These are phyloP conservation scores for Willisornis vidua DNA, from an alignment of 2,113 vertebrate species.

Conservation along the genomic window DNA sequence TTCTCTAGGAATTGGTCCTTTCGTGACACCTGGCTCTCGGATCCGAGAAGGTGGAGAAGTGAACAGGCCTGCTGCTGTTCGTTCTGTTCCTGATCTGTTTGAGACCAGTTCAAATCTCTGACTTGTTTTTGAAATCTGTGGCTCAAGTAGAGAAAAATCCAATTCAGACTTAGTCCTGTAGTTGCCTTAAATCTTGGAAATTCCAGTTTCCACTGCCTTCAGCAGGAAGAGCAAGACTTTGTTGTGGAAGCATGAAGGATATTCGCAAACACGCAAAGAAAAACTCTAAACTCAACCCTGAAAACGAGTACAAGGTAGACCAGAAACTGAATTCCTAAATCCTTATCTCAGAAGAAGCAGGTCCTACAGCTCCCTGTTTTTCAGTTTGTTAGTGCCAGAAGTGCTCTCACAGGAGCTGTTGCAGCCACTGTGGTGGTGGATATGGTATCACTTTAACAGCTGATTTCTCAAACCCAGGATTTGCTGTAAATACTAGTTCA, in stretches of 20 bases:
- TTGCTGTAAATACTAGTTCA: background rate
- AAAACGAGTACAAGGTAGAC: background rate
- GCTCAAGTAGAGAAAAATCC: background rate
- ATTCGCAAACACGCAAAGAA: background rate
- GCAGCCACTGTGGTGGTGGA: background rate
- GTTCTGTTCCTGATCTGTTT: background rate
- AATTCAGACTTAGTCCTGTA: background rate
- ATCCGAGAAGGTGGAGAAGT: background rate
- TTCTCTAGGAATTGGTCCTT: background rate
- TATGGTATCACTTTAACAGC: background rate
- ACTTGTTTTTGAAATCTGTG: background rate
- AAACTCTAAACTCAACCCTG: background rate
- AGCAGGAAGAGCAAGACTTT: background rate
- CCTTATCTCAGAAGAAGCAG: background rate
- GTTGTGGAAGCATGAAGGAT: background rate
- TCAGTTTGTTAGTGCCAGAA: background rate
- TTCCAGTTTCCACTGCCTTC: background rate
- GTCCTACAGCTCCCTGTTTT: background rate
- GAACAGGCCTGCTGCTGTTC: background rate
- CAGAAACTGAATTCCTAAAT: background rate
- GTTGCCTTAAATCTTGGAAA: background rate
- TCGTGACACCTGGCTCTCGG: background rate
- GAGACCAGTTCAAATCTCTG: background rate
- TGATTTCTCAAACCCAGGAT: background rate
- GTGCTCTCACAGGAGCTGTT: background rate